phyloP scores from a whole-genome alignment of 2,888 invertebrate genomes.

The Tachina lurida region DNA sequence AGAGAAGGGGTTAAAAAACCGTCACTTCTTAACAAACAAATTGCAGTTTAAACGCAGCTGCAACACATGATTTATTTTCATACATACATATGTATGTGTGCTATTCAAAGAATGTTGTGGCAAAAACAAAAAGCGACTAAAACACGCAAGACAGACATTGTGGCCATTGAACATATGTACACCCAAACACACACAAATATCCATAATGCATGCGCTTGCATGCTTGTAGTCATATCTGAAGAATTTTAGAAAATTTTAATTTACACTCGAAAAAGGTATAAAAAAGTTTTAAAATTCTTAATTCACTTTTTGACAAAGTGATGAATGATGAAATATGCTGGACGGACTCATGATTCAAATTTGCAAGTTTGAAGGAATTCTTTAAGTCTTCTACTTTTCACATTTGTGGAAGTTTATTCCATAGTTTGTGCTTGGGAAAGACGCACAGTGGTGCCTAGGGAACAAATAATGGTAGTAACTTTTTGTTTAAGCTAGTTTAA shows the following conservation, averaged over 20 bases:
- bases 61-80: slow-evolving; percentile 69
- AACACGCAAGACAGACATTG: neutral
- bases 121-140: slow-evolving; percentile 20
- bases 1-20: slow-evolving; percentile 12
- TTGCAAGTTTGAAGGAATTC: too few species aligned
- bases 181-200: too few species aligned
- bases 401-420: too few species aligned
- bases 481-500: too few species aligned
- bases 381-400: too few species aligned
- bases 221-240: slow-evolving; percentile 12
- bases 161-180: slow-evolving; percentile 12
- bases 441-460: too few species aligned
- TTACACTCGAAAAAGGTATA: slow-evolving; percentile 14
- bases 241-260: slow-evolving; percentile 14
- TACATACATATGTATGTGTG: too few species aligned
- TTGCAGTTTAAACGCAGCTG: slow-evolving; percentile 66
- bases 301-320: too few species aligned
- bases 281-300: neutral
- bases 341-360: too few species aligned
- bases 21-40: slow-evolving; percentile 49
- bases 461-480: too few species aligned
- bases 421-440: too few species aligned
- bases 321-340: too few species aligned
- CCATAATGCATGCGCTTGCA: neutral
- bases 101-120: slow-evolving; percentile 63